Conservation (phyloP, 2,888 invertebrate species). For the Aplocera efformata region DNA sequence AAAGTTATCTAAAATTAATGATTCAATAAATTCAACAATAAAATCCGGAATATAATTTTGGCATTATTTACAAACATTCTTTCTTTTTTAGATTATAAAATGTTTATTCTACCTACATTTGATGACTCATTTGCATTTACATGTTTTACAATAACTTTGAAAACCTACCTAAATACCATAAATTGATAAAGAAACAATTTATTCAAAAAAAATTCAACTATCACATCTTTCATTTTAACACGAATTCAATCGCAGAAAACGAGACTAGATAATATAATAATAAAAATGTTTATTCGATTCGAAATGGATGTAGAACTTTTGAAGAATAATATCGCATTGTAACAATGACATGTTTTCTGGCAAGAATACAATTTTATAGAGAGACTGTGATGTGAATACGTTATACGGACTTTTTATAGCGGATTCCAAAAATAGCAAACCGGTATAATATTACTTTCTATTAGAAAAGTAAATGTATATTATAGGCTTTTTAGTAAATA, state of each 20-base stretch:
- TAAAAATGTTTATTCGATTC: conserved; percentile 32
- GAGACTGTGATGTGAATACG: conserved; percentile 39
- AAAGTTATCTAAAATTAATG: conserved; percentile 32
- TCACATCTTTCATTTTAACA: conserved; percentile 37
- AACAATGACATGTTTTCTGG: conserved; percentile 55
- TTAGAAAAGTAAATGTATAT: too few relatives aligned
- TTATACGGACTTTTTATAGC: too few relatives aligned
- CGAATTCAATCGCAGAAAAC: conserved; percentile 34
- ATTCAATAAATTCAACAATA: conserved; percentile 31
- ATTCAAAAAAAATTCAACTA: conserved; percentile 38
- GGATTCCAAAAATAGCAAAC: too few relatives aligned
- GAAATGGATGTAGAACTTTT: conserved; percentile 23
- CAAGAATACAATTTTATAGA: conserved; percentile 60
- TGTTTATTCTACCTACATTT: conserved; percentile 34
- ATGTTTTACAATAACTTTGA: conserved; percentile 26
- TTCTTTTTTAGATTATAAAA: conserved; percentile 32
- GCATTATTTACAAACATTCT: conserved; percentile 32
- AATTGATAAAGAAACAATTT: conserved; percentile 37
- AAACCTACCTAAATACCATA: conserved; percentile 19
- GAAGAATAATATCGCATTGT: conserved; percentile 24
- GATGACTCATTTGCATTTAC: conserved; percentile 41
- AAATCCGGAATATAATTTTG: conserved; percentile 33
- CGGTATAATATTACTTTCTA: too few relatives aligned
- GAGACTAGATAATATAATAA: conserved; percentile 48
- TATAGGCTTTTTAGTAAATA: too few relatives aligned